Base-by-base conservation (phyloP, 2,797 vertebrate genomes). In the Amblyraja radiata region DNA sequence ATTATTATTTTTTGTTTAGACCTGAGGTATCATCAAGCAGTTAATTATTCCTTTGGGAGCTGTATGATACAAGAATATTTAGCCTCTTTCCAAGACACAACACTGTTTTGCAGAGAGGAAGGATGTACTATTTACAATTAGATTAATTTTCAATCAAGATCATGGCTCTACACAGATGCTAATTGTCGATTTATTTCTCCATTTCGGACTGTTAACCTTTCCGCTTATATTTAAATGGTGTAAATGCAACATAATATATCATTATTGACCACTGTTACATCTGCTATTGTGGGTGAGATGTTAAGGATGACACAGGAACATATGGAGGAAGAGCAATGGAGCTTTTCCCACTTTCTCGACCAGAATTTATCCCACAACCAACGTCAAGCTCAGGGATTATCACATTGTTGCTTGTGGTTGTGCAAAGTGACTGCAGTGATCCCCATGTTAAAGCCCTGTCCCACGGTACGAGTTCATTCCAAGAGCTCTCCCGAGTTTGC, bases 141-240 rank as follows among this genome's bases (percentile, higher is more conserved):
- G 86, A 63, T n/a, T 68, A 36, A 90, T 90, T 90, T 90, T 90
- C 86, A 90, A 32, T 90, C 65, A 32, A 36, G 86, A 36, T 4
- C 39, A 1, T 7, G 21, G 88, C 23, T 73, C 36, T 46, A 65
- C 88, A 73, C 18, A 36, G 14, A 8, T 36, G 65, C 86, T 88
- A 14, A 73, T 18, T 16, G 1, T 32, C 13, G 1, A 32, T 88
- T 65, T 68, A 21, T 36, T 88, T n/a, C 61, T 28, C 84, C 13
- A 6, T 36, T 61, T 88, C 63, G 46, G 36, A 36, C 36, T 21
- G 10, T 73, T 46, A 10, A 6, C 18, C 16, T 8, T 71, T 6
- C 5, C 36, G 13, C 32, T 91, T 21, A 65, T 32, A 21, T 90
- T 36, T n/a, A 32, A 11, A 63, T 39, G 18, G 9, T 90, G 2